Evolutionary conservation across 1,140 invertebrate genomes (phyloP).

Genomic region (Rhyacophila brunnea): DNA sequence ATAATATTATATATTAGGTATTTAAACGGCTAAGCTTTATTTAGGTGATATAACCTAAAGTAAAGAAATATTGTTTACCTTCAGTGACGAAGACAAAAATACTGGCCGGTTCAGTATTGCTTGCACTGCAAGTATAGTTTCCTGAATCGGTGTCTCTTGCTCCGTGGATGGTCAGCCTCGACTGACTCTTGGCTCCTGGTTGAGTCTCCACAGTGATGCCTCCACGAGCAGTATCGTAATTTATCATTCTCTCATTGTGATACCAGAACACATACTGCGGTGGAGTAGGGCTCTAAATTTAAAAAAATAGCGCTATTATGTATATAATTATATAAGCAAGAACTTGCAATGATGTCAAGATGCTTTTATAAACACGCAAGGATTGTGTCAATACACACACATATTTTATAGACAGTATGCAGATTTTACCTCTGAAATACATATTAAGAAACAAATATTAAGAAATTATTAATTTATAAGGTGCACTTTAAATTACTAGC

Average conservation of each 20-base stretch:
- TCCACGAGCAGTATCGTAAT: conserved; percentile 82
- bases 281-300: conserved; percentile 79
- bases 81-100: conserved; percentile 88
- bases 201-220: conserved; percentile 85
- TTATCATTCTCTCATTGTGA: conserved; percentile 90
- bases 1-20: too few relatives aligned
- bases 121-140: conserved; percentile 87
- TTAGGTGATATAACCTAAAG: conserved; percentile 31
- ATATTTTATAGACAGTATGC: too few relatives aligned
- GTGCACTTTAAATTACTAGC: too few relatives aligned
- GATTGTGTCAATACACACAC: too few relatives aligned
- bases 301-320: too few relatives aligned
- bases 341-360: too few relatives aligned
- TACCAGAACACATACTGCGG: conserved; percentile 91
- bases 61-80: conserved; percentile 53
- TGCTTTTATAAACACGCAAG: too few relatives aligned
- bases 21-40: too few relatives aligned
- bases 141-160: conserved; percentile 83
- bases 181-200: conserved; percentile 78
- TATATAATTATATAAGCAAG: too few relatives aligned
- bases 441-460: too few relatives aligned
- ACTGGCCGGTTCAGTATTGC: conserved; percentile 83
- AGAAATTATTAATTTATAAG: too few relatives aligned
- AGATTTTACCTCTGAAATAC: too few relatives aligned
- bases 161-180: conserved; percentile 76